Evolutionary conservation across 92 coral and sea anemone genomes (phyloP), one percentile per base, ranked within the genome.

Genomic region (Palythoa grandiflora): DNA sequence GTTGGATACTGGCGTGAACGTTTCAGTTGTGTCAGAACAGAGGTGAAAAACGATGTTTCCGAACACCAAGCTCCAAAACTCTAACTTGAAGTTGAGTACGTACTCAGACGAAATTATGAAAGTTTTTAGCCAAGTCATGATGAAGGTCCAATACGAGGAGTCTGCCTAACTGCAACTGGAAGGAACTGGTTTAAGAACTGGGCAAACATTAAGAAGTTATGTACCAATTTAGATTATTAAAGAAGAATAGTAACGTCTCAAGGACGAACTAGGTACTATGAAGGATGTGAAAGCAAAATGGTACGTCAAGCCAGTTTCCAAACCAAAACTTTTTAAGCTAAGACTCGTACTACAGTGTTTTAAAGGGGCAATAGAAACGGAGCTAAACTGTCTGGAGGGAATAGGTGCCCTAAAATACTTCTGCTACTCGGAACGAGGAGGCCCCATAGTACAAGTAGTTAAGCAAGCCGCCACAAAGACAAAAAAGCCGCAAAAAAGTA

Each of bases 161-260:
- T 73, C 68, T 88, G 91, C 12, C 93, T 91, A 9, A 77, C 68
- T 17, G 47, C 73, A 5, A 74, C 80, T 50, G 88, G 93, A 35
- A 71, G 88, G 77, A 87, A 91, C 71, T 87, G 88, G 93, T 84
- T 91, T 28, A 81, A 87, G 17, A 79, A 91, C 78, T 91, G 93
- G 89, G 77, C 65, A 59, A 65, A 78, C 7, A 91, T 91, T 35
- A 80, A 73, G 35, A 66, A 57, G 79, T 20, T 88, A 68, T 28
- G 28, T 28, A 66, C 85, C 20, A 70, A 71, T 73, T 66, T 73
- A 38, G 91, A 88, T 14, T 88, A 6, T 66, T 88, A 51, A 36
- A 35, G 47, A 28, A 88, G 28, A 83, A 88, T 53, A 80, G 75
- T 79, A 66, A 88, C 17, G 91, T 80, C 39, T 88, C 47, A 80